Base-by-base conservation (phyloP, 2,797 vertebrate species). In the Myotis planiceps region DNA sequence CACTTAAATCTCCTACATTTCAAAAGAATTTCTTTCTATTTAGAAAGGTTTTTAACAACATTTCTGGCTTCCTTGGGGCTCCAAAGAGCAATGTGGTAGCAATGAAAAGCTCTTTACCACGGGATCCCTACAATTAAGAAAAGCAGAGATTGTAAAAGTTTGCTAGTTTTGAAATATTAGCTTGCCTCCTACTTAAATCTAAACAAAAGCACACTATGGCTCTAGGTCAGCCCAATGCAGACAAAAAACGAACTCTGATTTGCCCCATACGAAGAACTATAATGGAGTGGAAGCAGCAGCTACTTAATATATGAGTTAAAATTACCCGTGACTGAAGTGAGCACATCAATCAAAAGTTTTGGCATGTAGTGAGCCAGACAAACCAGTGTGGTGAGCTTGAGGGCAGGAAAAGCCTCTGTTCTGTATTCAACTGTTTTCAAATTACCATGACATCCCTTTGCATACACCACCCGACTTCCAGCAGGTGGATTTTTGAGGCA, bases 251-350 rank as follows among this genome's bases (percentile, higher is more conserved):
- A 98, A 96, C 97, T 98, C 98, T 98, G 98, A 97, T 99, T 99
- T 99, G 98, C 99, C 99, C 99, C 99, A 99, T 98, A 98, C 97
- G 98, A 99, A 97, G 99, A 98, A 96, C 98, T 98, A 99, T 98
- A 99, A 99, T 98, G 98, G 99, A 99, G 97, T 97, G 97, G 98
- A 98, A 98, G 98, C 98, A 97, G 97, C 69, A 97, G 98, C 99
- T 99, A 98, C 98, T 99, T 99, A 99, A 99, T 99, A 99, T 99
- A 99, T 98, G 97, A 99, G 98, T 98, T 98, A 99, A 99, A 99
- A 99, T 99, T 99, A 99, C 99, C 99, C 99, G 98, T 99, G 99
- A 99, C 99, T 99, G 98, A 98, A 99, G 98, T 98, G 98, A 99
- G 98, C 98, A 99, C 99, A 99, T 99, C 99, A 99, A 99, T 99